Evolutionary conservation across 1,140 invertebrate genomes (phyloP), one percentile per base, ranked within the genome.

Genomic region (Tyrophagus putrescentiae): DNA sequence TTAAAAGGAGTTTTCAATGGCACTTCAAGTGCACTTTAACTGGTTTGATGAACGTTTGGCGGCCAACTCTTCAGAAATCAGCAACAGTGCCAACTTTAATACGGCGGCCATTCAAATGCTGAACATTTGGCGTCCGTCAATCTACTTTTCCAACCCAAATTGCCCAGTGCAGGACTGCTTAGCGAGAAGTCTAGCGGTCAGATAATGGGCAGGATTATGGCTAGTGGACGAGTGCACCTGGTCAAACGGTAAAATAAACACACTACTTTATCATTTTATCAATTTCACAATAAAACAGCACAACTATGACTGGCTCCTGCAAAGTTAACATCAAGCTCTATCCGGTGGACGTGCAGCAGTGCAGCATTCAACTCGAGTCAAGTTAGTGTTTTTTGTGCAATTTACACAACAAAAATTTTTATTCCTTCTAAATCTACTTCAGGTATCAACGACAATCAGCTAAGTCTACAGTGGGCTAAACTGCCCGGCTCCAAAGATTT

Each of bases 361-460:
- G 78, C 65, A 76, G 73, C n/a, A 76, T 80, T 70, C 72, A 79
- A 64, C 76, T 80, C 28, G 75, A 78, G 5, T 78, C 76, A 54
- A 80, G 79, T 80, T 65, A 68, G 73, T 70, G 56, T n/a, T 11
- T 41, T 29, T 31, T 23, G 18, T 31, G 18, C 39, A 29, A 60
- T 6, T 61, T n/a, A 58, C 57, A 61, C n/a, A 60, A 61, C 16
- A 61, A 60, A 31, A 31, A 16, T 41, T 11, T 25, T 32, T 9
- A 16, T 58, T 64, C 62, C 62, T 60, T 57, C 68, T 65, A 64
- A 60, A 65, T 11, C 60, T 76, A 75, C 75, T 69, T 73, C 72
- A 1, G 75, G 76, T 62, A n/a, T n/a, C n/a, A n/a, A n/a, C n/a
- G n/a, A n/a, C n/a, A n/a, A n/a, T n/a, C n/a, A n/a, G n/a, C n/a